These are phyloP conservation scores for Chaenodraco wilsoni DNA, from an alignment of 2,797 vertebrate genomes.

Conservation along the genomic window DNA sequence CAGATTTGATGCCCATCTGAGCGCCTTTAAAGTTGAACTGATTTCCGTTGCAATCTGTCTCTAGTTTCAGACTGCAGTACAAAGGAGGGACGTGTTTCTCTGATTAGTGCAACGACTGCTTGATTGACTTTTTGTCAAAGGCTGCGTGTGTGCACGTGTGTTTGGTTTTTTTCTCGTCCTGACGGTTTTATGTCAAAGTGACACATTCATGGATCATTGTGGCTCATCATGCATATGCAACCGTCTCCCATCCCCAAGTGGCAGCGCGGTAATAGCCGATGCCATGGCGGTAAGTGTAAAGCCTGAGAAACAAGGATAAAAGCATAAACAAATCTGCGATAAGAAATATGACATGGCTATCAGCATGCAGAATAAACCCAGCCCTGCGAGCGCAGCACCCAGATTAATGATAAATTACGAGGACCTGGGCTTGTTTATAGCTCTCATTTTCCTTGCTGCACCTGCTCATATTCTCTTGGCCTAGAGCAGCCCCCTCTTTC, in stretches of 20 bases:
- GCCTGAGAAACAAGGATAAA: conserved; percentile 85
- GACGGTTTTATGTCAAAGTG: conserved; percentile 54
- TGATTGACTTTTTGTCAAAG: conserved; percentile 42
- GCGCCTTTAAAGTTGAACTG: conserved; percentile 75
- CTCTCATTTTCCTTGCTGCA: conserved; percentile 84
- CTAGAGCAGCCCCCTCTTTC: conserved; percentile 79
- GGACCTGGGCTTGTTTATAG: conserved; percentile 85
- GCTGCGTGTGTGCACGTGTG: not conserved
- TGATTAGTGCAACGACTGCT: conserved; percentile 23
- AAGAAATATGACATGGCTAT: conserved; percentile 88
- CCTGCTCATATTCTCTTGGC: conserved; percentile 87
- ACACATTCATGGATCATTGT: conserved; percentile 62
- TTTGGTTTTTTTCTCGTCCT: not conserved
- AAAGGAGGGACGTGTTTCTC: conserved; percentile 55
- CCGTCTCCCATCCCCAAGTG: conserved; percentile 54
- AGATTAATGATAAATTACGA: conserved; percentile 90
- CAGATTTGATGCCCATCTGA: conserved; percentile 80
- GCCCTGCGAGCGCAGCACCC: conserved; percentile 79
- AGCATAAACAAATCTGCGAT: conserved; percentile 87
- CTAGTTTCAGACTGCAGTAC: conserved; percentile 57
- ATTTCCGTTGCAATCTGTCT: conserved; percentile 76
- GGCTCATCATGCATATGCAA: conserved; percentile 48
- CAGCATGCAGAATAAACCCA: conserved; percentile 85
- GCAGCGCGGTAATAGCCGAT: conserved; percentile 72
- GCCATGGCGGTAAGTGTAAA: conserved; percentile 77